Evolutionary conservation across 1,140 invertebrate species (phyloP).

Genomic region (Zeugodacus cucurbitae): DNA sequence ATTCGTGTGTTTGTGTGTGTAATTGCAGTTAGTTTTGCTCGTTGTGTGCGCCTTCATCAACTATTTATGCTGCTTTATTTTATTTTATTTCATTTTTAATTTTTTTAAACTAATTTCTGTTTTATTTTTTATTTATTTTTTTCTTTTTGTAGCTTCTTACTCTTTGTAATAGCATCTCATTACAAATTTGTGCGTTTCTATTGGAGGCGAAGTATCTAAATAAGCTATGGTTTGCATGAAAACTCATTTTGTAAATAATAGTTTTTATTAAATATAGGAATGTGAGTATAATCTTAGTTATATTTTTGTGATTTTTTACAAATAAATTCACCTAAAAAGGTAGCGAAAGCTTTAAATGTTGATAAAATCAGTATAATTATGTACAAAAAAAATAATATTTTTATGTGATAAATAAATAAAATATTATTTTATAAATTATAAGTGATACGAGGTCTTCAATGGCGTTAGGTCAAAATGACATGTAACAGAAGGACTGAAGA

Average conservation of each 20-base stretch:
- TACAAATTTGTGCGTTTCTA: conserved; percentile 31
- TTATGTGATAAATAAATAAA: no score
- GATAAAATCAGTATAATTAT: no score
- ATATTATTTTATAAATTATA: no score
- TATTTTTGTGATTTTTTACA: no score
- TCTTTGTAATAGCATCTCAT: not conserved
- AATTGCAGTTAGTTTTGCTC: not conserved
- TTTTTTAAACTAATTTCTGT: not conserved
- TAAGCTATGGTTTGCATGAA: not conserved
- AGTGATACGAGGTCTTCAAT: no score
- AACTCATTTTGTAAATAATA: not conserved
- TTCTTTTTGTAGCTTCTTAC: not conserved
- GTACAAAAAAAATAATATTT: no score
- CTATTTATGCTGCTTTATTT: not conserved
- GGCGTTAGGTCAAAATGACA: no score
- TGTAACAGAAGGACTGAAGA: no score
- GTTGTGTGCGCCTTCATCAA: not conserved
- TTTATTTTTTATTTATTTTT: not conserved
- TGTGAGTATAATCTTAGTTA: no score
- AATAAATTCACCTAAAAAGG: no score
- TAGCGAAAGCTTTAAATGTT: no score
- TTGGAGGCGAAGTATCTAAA: not conserved
- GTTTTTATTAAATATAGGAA: no score
- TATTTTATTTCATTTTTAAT: not conserved
- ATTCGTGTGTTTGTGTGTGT: not conserved